A percentile compares a stretch with the other conserved stretches of the same genome.
These are phyloP conservation scores for Sabatieria punctata DNA, from an alignment of 2,888 invertebrate species.

Conservation along the genomic window DNA sequence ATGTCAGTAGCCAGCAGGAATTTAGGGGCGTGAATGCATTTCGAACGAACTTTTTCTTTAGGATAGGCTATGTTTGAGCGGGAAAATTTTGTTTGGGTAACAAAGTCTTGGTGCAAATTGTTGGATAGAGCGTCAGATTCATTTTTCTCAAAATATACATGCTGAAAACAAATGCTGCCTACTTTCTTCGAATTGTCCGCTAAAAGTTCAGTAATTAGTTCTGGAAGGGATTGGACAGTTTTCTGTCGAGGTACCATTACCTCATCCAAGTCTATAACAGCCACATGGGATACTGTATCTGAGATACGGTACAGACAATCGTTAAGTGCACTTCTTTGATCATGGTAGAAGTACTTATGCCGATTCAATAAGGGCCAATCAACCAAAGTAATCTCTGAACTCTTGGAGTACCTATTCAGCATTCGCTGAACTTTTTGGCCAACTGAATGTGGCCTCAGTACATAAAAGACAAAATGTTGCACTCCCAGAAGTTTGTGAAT, in stretches of 20 bases:
- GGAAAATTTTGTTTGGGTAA: not conserved
- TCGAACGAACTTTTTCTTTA: not conserved
- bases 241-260: not conserved
- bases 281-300: not conserved
- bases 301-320: not conserved
- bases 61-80: not conserved
- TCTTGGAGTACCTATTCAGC: not conserved
- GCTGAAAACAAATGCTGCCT: not conserved
- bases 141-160: not conserved
- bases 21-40: not conserved
- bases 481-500: not conserved
- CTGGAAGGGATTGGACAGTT: not conserved
- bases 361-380: not conserved
- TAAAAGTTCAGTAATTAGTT: not conserved
- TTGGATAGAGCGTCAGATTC: not conserved
- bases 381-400: not conserved
- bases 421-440: not conserved
- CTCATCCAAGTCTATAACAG: not conserved
- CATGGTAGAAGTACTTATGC: not conserved
- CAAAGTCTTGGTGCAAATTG: not conserved
- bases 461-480: not conserved
- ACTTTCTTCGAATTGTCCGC: not conserved
- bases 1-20: not conserved
- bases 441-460: not conserved
- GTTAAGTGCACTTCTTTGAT: not conserved